Base-by-base conservation (phyloP, 2,113 vertebrate species). In the Oncorhynchus tshawytscha region DNA sequence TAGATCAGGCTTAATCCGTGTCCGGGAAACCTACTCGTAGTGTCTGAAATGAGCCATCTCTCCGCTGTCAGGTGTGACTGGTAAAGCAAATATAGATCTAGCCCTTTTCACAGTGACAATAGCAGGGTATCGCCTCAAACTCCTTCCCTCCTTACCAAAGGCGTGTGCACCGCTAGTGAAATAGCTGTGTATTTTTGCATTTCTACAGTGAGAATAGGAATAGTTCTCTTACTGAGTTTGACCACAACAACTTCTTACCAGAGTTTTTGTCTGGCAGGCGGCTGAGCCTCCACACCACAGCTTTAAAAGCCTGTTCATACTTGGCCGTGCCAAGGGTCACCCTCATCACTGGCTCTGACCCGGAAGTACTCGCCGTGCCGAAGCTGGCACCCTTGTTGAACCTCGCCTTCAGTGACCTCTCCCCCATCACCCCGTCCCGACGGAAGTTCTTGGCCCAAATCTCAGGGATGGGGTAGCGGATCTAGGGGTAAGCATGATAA, bases 381-480 rank as follows among this genome's bases (percentile, higher is more conserved):
- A 97, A 96, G 84, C 94, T 95, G 67, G 96, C 95, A 71, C 95
- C 94, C 78, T 94, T 94, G 90, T 96, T 96, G 83, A 97, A 94
- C 84, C 95, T 95, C 72, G 96, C 95, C 91, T 96, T 96, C 82
- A 96, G 75, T 70, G 96, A 96, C 81, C 94, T 96, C 81, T 97
- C 95, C 34, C 95, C 95, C 8, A 94, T 91, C 74, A 96, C 92
- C 0, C 95, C 94, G 27, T 96, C 96, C 75, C 94, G 91, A 60
- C 95, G 94, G 87, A 97, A 96, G 87, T 96, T 96, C 89, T 96
- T 97, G 48, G 95, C 95, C 96, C 96, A 96, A 71, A 94, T 93
- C 0, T 87, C 90, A 24, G 95, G 95, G 78, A 96, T 94, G 0
- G 95, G 95, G 81, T 95, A 96, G 16, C 95, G 93, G 15, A 97